Evolutionary conservation across 2,797 vertebrate species (phyloP), one percentile per base, ranked within the genome.

Genomic region (Poecilia velifera): DNA sequence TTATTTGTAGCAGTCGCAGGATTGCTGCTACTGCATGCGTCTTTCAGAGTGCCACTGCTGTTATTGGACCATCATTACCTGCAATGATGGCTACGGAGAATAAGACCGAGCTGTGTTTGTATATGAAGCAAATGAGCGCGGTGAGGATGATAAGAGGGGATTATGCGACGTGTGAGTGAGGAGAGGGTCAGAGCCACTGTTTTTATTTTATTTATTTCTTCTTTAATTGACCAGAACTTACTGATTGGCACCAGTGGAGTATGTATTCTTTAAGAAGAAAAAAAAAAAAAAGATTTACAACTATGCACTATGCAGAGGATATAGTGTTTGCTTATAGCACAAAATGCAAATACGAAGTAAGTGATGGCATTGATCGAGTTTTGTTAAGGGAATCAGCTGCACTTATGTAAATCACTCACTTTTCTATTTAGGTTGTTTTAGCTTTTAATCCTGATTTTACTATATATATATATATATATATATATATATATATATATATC

Each of bases 351-450:
- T 49, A 66, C 41, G 16, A 47, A 78, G 41, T 55, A 76, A 87
- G 84, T 83, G 86, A 87, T 87, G 70, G 80, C 76, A 88, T 91
- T 82, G 85, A 93, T 84, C 83, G 83, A 70, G 66, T 83, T 89
- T 91, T 86, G 86, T 89, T 82, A 90, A 86, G 85, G 76, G 55
- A 72, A 70, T 83, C 76, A 82, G 66, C 83, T 76, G 53, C 72
- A 22, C 45, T 68, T 49, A 62, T 45, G 46, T 68, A 53, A 18
- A 6, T 73, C 82, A 72, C 79, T 76, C 81, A 79, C 78, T 76
- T 55, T 91, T 81, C 88, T 82, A 87, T 90, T 83, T 84, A 77
- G 90, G 88, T 45, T 89, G 88, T 47, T 74, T 72, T 72, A 41
- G 49, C 88, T 82, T 75, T 76, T 75, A 84, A 74, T 77, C 78